These are phyloP conservation scores for Euschistus heros DNA, from an alignment of 1,140 invertebrate genomes.

Conservation along the genomic window DNA sequence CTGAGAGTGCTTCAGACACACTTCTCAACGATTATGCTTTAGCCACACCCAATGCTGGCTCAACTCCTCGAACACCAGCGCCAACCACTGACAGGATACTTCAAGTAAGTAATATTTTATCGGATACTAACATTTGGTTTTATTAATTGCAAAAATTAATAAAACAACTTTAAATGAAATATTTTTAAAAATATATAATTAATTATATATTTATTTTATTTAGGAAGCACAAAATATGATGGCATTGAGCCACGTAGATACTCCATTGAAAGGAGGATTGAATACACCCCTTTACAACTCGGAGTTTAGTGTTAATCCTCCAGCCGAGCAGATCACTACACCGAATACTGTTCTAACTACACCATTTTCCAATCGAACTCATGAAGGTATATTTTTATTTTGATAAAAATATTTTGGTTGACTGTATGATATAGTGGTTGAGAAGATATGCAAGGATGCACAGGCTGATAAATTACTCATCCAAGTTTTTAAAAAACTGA, in stretches of 20 bases:
- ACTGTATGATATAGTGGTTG: too few relatives aligned
- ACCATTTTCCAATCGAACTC: slow-evolving; percentile 62
- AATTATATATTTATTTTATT: slow-evolving; percentile 40
- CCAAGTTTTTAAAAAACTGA: too few relatives aligned
- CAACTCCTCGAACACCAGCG: slow-evolving; percentile 83
- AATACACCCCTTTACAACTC: slow-evolving; percentile 86
- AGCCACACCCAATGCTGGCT: slow-evolving; percentile 57
- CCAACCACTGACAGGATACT: slow-evolving; percentile 54
- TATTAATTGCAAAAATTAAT: too few relatives aligned
- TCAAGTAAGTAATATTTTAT: slow-evolving; percentile 35
- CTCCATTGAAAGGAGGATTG: slow-evolving; percentile 88
- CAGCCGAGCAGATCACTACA: slow-evolving; percentile 61
- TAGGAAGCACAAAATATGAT: slow-evolving; percentile 98
- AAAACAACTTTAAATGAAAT: too few relatives aligned
- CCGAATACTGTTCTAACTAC: slow-evolving; percentile 92
- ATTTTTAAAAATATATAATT: too few relatives aligned
- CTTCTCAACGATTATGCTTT: slow-evolving; percentile 80
- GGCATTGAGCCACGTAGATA: slow-evolving; percentile 94
- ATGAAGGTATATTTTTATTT: slow-evolving; percentile 29
- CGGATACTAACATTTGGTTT: too few relatives aligned
- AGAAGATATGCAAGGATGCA: too few relatives aligned
- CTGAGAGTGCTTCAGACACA: slow-evolving; percentile 67
- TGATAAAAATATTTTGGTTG: too few relatives aligned
- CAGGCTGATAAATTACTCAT: too few relatives aligned
- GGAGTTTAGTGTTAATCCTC: slow-evolving; percentile 77